Evolutionary conservation across 2,113 vertebrate species (phyloP), one percentile per base, ranked within the genome.

Genomic region (Conger conger): DNA sequence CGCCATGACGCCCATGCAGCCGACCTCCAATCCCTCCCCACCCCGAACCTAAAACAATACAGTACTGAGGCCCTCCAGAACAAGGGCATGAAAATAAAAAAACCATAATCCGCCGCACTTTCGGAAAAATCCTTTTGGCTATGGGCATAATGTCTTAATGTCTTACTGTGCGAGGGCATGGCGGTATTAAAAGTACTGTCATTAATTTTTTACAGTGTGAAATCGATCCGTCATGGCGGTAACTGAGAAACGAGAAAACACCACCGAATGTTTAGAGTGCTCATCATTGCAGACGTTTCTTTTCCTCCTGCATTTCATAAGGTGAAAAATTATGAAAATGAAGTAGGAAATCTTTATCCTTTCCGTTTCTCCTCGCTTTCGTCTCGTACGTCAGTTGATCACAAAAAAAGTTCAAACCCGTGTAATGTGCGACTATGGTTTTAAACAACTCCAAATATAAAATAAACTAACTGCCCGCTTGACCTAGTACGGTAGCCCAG

Each of bases 41-140:
- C 3, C 40, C 40, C 40, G 4, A 42, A 42, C 40, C 40, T 83
- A 84, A 87, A 86, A 88, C 88, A 91, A 86, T 76, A 82, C 80
- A 84, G 90, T 90, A 91, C 81, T 82, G 84, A 76, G 35, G 68
- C 84, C 89, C 88, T 82, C 89, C 87, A 91, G 81, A 68, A 84
- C 27, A 27, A 84, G 81, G 84, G 79, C 81, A 84, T 84, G 60
- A 76, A 86, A 79, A 88, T 36, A 80, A 30, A 85, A 30, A 85
- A 73, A 16, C 23, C 11, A 84, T 57, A 76, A 82, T 80, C 81
- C 68, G 76, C 36, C 79, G 16, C 15, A 36, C n/a, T 45, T 45
- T 80, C 8, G 38, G 79, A 50, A 81, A 81, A 53, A 54, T 33
- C 27, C n/a, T 16, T 79, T 84, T 50, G 45, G 81, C 83, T n/a